These are phyloP conservation scores for Anagrus nilaparvatae DNA, from an alignment of 1,140 invertebrate genomes.

Conservation along the genomic window DNA sequence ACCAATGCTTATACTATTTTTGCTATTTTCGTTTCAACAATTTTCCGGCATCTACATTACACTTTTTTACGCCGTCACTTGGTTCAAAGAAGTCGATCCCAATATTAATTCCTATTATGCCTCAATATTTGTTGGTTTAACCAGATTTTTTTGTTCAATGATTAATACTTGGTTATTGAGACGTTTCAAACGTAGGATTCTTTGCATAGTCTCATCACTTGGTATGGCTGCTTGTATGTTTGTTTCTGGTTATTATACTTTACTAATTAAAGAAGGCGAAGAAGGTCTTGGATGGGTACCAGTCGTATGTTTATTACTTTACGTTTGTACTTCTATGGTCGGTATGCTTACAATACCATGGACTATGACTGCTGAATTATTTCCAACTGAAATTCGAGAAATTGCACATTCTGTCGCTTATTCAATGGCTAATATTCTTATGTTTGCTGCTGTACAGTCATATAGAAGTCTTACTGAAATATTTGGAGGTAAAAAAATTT, in stretches of 20 bases:
- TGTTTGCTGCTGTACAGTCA: constrained; percentile 45
- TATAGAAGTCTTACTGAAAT: constrained; percentile 37
- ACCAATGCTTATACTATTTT: constrained; percentile 45
- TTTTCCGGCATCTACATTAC: constrained; percentile 56
- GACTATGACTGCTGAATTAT: constrained; percentile 53
- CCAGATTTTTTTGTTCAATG: constrained; percentile 51
- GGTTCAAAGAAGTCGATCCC: constrained; percentile 44
- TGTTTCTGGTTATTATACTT: constrained; percentile 43
- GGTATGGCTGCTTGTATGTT: constrained; percentile 45
- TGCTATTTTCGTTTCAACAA: constrained; percentile 52
- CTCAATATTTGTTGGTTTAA: constrained; percentile 52
- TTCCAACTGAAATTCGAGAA: constrained; percentile 49
- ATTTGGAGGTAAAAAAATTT: constrained; percentile 36
- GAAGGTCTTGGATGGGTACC: constrained; percentile 31
- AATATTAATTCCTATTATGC: constrained; percentile 42
- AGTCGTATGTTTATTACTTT: constrained; percentile 41
- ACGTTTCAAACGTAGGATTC: constrained; percentile 39
- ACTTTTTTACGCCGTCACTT: constrained; percentile 59
- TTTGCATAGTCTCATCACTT: constrained; percentile 42
- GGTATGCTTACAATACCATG: constrained; percentile 50
- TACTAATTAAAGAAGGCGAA: constrained; percentile 34
- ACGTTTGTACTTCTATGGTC: constrained; percentile 47
- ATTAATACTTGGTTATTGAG: constrained; percentile 44
- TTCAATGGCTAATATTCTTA: constrained; percentile 44
- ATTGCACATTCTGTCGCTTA: constrained; percentile 44